Evolutionary conservation across 2,113 vertebrate species (phyloP), one percentile per base, ranked within the genome.

Genomic region (Triplophysa siluroides): DNA sequence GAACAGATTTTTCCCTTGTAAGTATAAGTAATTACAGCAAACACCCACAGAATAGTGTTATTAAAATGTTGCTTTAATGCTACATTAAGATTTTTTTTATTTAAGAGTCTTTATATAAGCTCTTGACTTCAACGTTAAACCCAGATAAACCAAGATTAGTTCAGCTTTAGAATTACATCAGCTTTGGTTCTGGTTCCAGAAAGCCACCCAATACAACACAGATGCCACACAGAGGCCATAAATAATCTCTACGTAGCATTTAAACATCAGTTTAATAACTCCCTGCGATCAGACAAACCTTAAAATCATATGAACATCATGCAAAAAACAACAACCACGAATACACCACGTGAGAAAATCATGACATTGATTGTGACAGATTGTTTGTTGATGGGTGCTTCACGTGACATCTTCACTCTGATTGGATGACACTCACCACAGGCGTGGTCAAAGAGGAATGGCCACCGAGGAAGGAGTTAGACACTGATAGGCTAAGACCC

Each of bases 401-500:
- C 33, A 38, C 33, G 7, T 38, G 33, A 38, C 1, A 6, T 38
- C 33, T 38, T 38, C 43, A 4, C n/a, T 73, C 41, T 12, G 61
- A 56, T 13, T 75, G 68, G 41, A 69, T 4, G 21, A 78, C 69
- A 98, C 97, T 99, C 96, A 99, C 97, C 97, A 95, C 95, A 86
- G 95, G 96, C 86, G 96, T 96, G 84, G 95, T 95, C 84, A 97
- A 92, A 89, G 94, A 95, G 87, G 95, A 93, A 86, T 98, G 96
- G 92, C 96, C 96, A 93, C 93, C 97, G 91, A 98, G 96, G 96
- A 96, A 98, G 95, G 96, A 97, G 93, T 96, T 96, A 97, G 98
- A 99, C 93, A 97, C 91, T 90, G 96, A 99, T 88, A 97, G 94
- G 95, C 94, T 96, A 95, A 98, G 93, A 89, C 96, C 95, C 92